Conservation (phyloP, 2,113 vertebrate species). For the Neodontobutis hainanensis region DNA sequence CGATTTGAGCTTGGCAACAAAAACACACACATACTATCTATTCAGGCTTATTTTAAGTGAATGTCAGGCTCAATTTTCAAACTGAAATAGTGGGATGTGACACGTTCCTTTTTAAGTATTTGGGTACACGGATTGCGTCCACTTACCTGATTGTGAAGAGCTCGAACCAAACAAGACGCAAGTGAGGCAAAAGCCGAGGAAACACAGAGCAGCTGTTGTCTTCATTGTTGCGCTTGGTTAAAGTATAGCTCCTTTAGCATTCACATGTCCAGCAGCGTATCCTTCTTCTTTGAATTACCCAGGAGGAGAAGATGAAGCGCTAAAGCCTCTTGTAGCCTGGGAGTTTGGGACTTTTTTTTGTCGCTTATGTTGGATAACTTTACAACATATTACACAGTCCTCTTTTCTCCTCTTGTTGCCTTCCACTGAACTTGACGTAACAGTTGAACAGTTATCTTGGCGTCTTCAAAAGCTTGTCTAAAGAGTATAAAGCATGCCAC, state of each 20-base stretch:
- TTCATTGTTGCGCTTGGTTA: slow-evolving; percentile 75
- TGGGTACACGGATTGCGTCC: slow-evolving; percentile 4
- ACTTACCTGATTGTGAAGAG: slow-evolving; percentile 91
- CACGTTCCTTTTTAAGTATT: neutral
- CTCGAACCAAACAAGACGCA: slow-evolving; percentile 77
- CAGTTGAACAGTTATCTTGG: slow-evolving; percentile 11
- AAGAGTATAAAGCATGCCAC: slow-evolving; percentile 67
- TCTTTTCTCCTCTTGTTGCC: slow-evolving; percentile 1
- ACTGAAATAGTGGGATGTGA: neutral
- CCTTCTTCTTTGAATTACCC: slow-evolving; percentile 56
- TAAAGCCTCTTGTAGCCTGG: slow-evolving; percentile 32
- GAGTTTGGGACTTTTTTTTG: slow-evolving; percentile 63
- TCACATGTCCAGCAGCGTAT: slow-evolving; percentile 82
- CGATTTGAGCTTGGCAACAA: neutral
- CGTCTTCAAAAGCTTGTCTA: slow-evolving; percentile 61
- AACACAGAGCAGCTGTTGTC: slow-evolving; percentile 75
- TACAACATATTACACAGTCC: slow-evolving; percentile 42
- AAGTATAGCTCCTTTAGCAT: slow-evolving; percentile 73
- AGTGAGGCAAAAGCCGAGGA: slow-evolving; percentile 82
- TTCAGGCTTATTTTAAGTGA: neutral
- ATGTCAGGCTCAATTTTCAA: neutral
- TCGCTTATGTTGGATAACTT: slow-evolving; percentile 50
- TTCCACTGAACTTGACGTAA: neutral
- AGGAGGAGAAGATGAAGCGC: slow-evolving; percentile 43
- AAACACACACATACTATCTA: slow-evolving; percentile 15